Conservation (phyloP, 2,888 invertebrate species). For the Hirtodrosophila confusa region DNA sequence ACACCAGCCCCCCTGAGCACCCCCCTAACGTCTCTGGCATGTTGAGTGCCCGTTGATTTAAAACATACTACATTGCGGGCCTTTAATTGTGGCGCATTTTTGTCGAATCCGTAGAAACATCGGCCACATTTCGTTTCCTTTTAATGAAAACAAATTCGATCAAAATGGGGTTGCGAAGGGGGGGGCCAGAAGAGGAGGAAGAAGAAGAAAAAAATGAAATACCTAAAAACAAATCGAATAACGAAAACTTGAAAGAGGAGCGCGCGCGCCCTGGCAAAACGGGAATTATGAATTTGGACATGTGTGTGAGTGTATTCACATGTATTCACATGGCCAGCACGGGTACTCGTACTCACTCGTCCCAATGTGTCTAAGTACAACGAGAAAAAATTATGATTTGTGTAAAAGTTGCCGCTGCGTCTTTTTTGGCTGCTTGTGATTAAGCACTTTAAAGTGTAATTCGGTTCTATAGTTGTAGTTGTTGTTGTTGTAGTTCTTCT, state of each 20-base stretch:
- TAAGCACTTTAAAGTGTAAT: slow-evolving; percentile 79
- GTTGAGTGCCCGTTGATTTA: slow-evolving; percentile 65
- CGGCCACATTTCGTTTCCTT: slow-evolving; percentile 68
- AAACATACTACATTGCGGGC: slow-evolving; percentile 63
- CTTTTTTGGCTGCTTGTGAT: slow-evolving; percentile 56
- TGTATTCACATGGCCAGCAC: slow-evolving; percentile 10
- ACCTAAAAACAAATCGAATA: slow-evolving; percentile 54
- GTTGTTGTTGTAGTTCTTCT: slow-evolving; percentile 42
- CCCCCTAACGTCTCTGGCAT: slow-evolving; percentile 7
- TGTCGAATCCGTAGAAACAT: slow-evolving; percentile 51
- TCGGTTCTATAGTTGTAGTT: slow-evolving; percentile 36
- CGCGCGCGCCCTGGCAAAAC: slow-evolving; percentile 40
- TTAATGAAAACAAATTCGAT: slow-evolving; percentile 75
- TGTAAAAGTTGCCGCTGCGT: slow-evolving; percentile 58
- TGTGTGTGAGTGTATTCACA: slow-evolving; percentile 6
- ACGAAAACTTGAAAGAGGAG: slow-evolving; percentile 54
- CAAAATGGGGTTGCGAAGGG: slow-evolving; percentile 26
- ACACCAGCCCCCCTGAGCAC: not conserved
- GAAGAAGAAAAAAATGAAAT: not conserved
- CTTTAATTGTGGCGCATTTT: slow-evolving; percentile 65
- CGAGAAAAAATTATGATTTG: slow-evolving; percentile 71
- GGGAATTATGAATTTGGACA: slow-evolving; percentile 39
- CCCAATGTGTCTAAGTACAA: slow-evolving; percentile 5
- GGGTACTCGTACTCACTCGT: slow-evolving; percentile 13
- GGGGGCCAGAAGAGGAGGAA: too few relatives aligned